Conservation (phyloP, 2,888 invertebrate species). For the Ptycholaimellus sp. region DNA sequence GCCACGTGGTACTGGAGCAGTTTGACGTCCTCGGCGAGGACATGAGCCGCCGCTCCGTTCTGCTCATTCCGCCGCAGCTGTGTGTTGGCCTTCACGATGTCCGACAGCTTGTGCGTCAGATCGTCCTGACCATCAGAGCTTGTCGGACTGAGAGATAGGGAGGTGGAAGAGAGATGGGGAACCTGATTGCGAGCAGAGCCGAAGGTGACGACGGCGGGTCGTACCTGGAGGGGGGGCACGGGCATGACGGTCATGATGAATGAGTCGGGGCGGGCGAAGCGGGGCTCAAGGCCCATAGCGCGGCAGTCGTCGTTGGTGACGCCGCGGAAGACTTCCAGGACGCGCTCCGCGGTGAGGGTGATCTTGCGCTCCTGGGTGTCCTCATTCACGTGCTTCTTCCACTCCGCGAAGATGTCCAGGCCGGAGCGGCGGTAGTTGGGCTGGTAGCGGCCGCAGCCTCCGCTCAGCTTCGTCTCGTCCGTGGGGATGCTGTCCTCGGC, state of each 20-base stretch:
- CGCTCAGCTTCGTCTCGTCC: conserved; percentile 46
- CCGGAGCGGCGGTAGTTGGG: conserved; percentile 69
- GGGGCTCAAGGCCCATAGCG: conserved; percentile 65
- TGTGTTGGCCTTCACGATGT: conserved; percentile 92
- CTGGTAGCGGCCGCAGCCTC: conserved; percentile 93
- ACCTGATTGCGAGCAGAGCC: conserved; percentile 82
- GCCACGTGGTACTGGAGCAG: conserved; percentile 96
- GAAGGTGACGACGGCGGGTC: conserved; percentile 95
- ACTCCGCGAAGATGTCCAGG: conserved; percentile 78
- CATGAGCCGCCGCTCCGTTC: conserved; percentile 86
- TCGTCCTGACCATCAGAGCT: conserved; percentile 57
- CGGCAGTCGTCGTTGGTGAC: conserved; percentile 87
- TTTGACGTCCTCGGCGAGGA: conserved; percentile 81
- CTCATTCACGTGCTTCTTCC: conserved; percentile 84
- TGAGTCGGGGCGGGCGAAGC: conserved; percentile 78
- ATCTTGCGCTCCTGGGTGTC: conserved; percentile 93
- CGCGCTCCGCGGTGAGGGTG: conserved; percentile 68
- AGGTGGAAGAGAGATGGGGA: too few relatives aligned
- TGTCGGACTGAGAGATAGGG: too few relatives aligned
- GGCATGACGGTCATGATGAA: conserved; percentile 93
- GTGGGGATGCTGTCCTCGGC: conserved; percentile 12
- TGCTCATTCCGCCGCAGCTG: conserved; percentile 80
- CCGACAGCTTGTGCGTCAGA: conserved; percentile 89
- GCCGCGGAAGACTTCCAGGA: conserved; percentile 77
- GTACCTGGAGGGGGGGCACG: conserved; percentile 77